These are phyloP conservation scores for Prionailurus bengalensis DNA, from an alignment of 2,113 vertebrate species.

Conservation along the genomic window DNA sequence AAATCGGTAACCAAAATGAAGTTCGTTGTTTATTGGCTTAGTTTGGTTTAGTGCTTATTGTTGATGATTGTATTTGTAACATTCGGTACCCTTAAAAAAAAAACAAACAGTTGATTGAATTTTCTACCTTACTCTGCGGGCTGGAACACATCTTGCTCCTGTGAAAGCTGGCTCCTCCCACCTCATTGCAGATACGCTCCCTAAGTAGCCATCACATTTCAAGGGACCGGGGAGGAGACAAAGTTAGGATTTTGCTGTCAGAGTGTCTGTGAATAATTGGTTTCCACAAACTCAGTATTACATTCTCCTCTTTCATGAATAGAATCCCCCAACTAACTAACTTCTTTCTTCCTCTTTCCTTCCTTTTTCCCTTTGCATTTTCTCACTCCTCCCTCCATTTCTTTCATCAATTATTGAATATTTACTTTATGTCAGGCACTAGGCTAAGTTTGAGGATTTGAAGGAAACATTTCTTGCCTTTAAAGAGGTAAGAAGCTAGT, in stretches of 20 bases:
- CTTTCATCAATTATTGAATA: not conserved
- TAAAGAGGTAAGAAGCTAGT: not conserved
- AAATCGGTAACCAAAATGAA: conserved; percentile 36
- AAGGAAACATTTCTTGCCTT: conserved; percentile 19
- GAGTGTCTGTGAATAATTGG: not conserved
- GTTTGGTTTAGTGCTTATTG: not conserved
- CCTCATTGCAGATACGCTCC: not conserved
- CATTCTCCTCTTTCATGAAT: not conserved
- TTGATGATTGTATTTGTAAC: not conserved
- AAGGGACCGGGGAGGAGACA: not conserved
- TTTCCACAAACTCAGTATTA: not conserved
- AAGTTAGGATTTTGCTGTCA: not conserved
- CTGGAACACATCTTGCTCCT: not conserved
- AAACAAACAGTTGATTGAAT: not conserved
- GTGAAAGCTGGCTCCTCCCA: not conserved
- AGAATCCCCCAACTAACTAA: not conserved
- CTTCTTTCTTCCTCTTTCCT: not conserved
- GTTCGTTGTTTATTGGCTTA: not conserved
- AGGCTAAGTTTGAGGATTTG: not conserved
- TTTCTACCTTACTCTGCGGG: not conserved
- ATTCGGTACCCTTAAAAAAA: not conserved
- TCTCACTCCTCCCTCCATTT: not conserved
- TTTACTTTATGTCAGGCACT: not conserved
- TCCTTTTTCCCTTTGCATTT: not conserved
- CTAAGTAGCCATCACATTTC: not conserved